Conservation (phyloP, 2,888 invertebrate species). For the Archaeoteleia sp. region DNA sequence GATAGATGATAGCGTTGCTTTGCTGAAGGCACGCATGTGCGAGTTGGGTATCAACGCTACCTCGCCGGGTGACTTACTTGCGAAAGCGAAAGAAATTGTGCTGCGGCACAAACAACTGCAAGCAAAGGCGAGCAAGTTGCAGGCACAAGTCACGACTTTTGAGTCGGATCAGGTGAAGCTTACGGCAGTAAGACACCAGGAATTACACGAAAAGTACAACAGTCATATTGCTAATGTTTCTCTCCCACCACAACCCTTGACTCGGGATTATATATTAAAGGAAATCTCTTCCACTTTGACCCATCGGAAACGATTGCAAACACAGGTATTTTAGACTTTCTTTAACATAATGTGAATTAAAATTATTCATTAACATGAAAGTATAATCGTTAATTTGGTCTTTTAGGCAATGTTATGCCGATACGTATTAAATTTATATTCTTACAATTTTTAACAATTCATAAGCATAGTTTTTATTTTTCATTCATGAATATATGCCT, state of each 20-base stretch:
- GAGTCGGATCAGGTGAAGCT: slow-evolving; percentile 86
- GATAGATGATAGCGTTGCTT: slow-evolving; percentile 92
- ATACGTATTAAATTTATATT: too few relatives aligned
- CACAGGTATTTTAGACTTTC: slow-evolving; percentile 77
- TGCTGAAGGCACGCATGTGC: slow-evolving; percentile 91
- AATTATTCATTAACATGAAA: too few relatives aligned
- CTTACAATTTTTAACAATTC: too few relatives aligned
- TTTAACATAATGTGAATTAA: neutral
- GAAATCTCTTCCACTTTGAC: slow-evolving; percentile 91
- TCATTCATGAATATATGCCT: too few relatives aligned
- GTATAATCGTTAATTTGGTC: too few relatives aligned
- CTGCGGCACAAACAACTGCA: slow-evolving; percentile 94
- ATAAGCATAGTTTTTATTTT: too few relatives aligned
- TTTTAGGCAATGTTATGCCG: too few relatives aligned
- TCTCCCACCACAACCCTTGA: slow-evolving; percentile 79
- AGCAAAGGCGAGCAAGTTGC: slow-evolving; percentile 89
- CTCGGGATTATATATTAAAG: slow-evolving; percentile 88
- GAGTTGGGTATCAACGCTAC: slow-evolving; percentile 93
- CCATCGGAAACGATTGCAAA: slow-evolving; percentile 89
- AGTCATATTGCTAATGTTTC: slow-evolving; percentile 78
- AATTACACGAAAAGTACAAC: slow-evolving; percentile 84
- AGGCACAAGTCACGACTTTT: slow-evolving; percentile 84
- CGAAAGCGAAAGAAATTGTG: slow-evolving; percentile 94
- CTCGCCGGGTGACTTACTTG: slow-evolving; percentile 88
- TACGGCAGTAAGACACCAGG: slow-evolving; percentile 84